These are phyloP conservation scores for Ancistrus triradiatus DNA, from an alignment of 2,113 vertebrate genomes.

Conservation along the genomic window DNA sequence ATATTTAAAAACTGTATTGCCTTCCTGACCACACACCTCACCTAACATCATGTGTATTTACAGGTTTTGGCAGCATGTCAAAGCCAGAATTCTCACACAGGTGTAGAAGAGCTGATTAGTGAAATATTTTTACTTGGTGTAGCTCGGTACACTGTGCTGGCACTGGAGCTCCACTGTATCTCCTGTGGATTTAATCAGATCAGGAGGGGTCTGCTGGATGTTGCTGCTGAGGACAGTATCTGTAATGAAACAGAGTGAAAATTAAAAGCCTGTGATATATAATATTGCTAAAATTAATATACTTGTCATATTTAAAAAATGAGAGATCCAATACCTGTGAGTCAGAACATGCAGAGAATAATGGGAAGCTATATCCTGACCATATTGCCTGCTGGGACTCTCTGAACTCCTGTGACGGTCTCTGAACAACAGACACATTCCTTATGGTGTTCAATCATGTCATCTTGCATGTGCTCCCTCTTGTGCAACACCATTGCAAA, in stretches of 20 bases:
- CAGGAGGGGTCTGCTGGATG: conserved; percentile 32
- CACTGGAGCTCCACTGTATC: conserved; percentile 21
- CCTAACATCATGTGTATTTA: no score
- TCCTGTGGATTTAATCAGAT: not conserved
- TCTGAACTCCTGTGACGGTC: no score
- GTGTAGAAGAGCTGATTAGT: not conserved
- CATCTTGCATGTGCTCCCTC: no score
- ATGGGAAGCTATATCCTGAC: not conserved
- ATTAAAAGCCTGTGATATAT: not conserved
- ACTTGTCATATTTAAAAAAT: not conserved
- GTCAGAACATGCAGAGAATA: not conserved
- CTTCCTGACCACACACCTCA: no score
- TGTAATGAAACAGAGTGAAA: not conserved
- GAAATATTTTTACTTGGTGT: conserved; percentile 3
- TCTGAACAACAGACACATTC: no score
- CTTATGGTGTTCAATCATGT: no score
- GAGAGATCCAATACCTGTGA: conserved; percentile 11
- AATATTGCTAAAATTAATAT: not conserved
- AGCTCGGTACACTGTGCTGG: not conserved
- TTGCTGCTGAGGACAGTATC: conserved; percentile 4
- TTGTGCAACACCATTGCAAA: no score
- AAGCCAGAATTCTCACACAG: not conserved
- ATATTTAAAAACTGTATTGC: no score
- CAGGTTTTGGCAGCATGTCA: not conserved
- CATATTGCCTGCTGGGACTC: not conserved